phyloP scores from a whole-genome alignment of 2,113 vertebrate species.

The Pristiophorus japonicus region DNA sequence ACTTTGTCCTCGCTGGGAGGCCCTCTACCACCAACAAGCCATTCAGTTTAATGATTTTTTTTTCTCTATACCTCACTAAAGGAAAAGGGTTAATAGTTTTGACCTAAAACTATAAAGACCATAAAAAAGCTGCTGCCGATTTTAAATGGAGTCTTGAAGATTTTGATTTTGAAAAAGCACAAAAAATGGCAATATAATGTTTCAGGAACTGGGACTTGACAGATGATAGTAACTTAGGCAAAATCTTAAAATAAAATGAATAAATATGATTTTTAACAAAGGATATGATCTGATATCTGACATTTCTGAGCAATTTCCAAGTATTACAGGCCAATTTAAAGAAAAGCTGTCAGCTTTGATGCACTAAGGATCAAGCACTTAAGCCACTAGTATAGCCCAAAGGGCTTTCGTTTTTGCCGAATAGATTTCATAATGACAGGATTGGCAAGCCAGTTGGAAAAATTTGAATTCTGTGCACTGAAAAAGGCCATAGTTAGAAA shows the following conservation, averaged over 20 bases:
- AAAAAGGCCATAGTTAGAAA: constrained; percentile 64
- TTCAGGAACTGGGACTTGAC: background rate
- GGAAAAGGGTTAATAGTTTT: constrained; percentile 33
- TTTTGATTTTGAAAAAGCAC: background rate
- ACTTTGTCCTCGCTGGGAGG: background rate
- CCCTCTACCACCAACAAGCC: background rate
- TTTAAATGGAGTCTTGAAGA: background rate
- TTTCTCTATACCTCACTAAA: background rate
- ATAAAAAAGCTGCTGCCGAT: background rate
- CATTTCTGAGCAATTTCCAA: constrained; percentile 54
- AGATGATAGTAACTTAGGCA: background rate
- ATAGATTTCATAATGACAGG: constrained; percentile 81
- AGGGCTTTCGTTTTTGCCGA: constrained; percentile 68
- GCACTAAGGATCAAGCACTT: constrained; percentile 62
- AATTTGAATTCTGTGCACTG: constrained; percentile 75
- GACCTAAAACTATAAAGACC: constrained; percentile 20
- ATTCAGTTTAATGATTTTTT: constrained; percentile 15
- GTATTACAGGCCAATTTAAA: constrained; percentile 54
- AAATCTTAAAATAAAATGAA: background rate
- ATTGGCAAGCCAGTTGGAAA: constrained; percentile 79
- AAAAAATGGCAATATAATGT: background rate
- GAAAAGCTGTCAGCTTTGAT: constrained; percentile 65
- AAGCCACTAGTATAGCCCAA: constrained; percentile 64
- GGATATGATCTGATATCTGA: constrained; percentile 33
- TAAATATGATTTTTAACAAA: background rate